Percentiles rank a stretch among this genome's conserved stretches.
These are phyloP conservation scores for Siphlonurus alternatus DNA, from an alignment of 2,888 invertebrate genomes.

Conservation along the genomic window DNA sequence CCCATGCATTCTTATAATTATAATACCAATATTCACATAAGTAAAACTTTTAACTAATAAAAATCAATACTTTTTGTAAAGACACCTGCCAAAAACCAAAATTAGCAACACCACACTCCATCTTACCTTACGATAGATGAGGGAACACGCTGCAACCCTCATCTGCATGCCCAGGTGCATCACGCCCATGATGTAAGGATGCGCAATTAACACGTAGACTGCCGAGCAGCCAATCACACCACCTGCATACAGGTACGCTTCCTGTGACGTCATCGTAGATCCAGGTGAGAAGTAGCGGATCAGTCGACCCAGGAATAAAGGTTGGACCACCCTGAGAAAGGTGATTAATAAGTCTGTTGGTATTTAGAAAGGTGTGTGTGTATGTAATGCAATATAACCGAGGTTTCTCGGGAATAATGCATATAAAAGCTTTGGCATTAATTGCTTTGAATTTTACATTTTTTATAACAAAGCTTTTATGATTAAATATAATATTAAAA, in stretches of 20 bases:
- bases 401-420: not conserved
- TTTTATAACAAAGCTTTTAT: not conserved
- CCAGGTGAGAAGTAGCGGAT: conserved; percentile 45
- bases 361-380: not conserved
- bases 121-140: conserved; percentile 68
- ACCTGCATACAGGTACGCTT: conserved; percentile 60
- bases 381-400: no score
- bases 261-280: conserved; percentile 28
- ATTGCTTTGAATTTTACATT: conserved; percentile 8
- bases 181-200: conserved; percentile 75
- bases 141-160: conserved; percentile 60
- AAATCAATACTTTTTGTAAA: no score
- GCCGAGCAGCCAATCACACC: conserved; percentile 58
- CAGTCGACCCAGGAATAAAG: conserved; percentile 44
- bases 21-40: no score
- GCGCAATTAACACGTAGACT: conserved; percentile 59
- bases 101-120: no score
- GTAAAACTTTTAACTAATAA: no score
- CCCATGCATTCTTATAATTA: no score
- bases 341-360: conserved; percentile 1
- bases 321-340: conserved; percentile 40
- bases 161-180: conserved; percentile 71
- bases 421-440: not conserved
- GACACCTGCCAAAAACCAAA: no score
- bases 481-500: not conserved